Evolutionary conservation across 1,140 invertebrate genomes (phyloP).

Genomic region (Apocrypta bakeri): DNA sequence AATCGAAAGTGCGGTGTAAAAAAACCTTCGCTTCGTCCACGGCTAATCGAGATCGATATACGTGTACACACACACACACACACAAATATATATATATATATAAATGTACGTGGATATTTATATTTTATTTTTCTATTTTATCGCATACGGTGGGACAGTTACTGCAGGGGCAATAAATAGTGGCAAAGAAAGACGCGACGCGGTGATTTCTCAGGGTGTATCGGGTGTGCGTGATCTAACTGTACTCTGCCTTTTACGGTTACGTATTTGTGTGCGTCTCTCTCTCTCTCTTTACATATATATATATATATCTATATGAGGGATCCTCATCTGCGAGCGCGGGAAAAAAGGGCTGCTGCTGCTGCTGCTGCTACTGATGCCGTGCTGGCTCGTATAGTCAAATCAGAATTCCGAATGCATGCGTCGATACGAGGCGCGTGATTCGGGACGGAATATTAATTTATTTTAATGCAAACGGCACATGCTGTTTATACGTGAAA

Average conservation of each 20-base stretch:
- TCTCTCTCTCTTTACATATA: too few relatives aligned
- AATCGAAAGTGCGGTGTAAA: not conserved
- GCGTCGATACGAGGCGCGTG: too few relatives aligned
- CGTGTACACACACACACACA: too few relatives aligned
- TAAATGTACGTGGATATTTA: too few relatives aligned
- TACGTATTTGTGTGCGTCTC: not conserved
- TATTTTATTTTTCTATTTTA: too few relatives aligned
- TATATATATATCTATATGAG: not conserved
- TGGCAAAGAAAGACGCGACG: too few relatives aligned
- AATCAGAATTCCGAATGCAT: not conserved
- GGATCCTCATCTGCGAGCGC: not conserved
- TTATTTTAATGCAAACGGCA: conserved; percentile 32
- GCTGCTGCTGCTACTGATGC: too few relatives aligned
- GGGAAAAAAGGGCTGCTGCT: not conserved
- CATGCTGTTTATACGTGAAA: not conserved
- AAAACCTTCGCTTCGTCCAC: not conserved
- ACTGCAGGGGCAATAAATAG: too few relatives aligned
- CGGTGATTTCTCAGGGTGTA: not conserved
- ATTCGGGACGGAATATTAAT: conserved; percentile 1
- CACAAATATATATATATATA: too few relatives aligned
- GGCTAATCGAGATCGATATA: not conserved
- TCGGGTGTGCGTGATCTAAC: not conserved
- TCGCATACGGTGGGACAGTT: too few relatives aligned
- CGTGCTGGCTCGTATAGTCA: too few relatives aligned
- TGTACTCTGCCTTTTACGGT: not conserved